Conservation (phyloP, 2,113 vertebrate genomes). For the Melierax canorus region DNA sequence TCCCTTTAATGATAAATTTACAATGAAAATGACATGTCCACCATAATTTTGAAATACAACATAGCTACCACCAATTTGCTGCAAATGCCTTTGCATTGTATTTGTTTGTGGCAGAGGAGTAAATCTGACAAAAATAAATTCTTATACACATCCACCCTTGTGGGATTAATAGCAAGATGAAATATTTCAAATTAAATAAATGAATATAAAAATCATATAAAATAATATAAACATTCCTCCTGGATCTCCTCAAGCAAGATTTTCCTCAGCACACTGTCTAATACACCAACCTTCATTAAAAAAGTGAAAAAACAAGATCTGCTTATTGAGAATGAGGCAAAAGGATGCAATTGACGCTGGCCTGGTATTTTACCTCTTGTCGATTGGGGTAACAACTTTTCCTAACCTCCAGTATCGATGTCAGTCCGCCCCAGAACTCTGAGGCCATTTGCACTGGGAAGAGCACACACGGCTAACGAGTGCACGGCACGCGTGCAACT, state of each 20-base stretch:
- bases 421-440: neutral
- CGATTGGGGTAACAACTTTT: constrained; percentile 24
- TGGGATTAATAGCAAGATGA: neutral
- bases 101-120: neutral
- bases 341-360: constrained; percentile 40
- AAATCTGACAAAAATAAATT: constrained; percentile 18
- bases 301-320: constrained; percentile 13
- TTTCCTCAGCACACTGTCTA: neutral
- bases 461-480: neutral
- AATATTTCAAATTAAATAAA: neutral
- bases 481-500: neutral
- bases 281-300: neutral
- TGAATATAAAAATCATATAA: neutral
- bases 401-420: neutral
- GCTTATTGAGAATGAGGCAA: constrained; percentile 60
- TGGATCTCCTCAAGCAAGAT: neutral
- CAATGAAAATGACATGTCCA: constrained; percentile 50
- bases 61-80: neutral
- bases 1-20: constrained; percentile 62
- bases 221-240: neutral
- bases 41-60: constrained; percentile 33
- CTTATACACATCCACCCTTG: neutral
- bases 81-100: constrained; percentile 12
- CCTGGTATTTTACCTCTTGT: constrained; percentile 59
- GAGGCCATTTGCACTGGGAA: neutral